These are phyloP conservation scores for Ochropleura leucogaster DNA, from an alignment of 2,888 invertebrate species.

Conservation along the genomic window DNA sequence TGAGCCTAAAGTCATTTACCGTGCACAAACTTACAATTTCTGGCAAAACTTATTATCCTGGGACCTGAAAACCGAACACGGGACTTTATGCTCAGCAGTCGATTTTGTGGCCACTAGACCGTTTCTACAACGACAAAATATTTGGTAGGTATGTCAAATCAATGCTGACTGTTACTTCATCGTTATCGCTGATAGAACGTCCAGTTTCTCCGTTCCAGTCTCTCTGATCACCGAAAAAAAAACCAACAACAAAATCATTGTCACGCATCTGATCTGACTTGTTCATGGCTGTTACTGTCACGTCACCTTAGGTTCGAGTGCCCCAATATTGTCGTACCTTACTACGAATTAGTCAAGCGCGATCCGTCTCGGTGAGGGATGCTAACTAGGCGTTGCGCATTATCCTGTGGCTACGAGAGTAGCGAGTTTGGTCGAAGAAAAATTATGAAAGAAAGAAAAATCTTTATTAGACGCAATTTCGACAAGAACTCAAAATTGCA, in stretches of 20 bases:
- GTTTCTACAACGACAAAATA: background rate
- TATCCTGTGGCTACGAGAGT: slow-evolving; percentile 69
- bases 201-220: background rate
- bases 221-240: background rate
- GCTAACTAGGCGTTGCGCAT: slow-evolving; percentile 83
- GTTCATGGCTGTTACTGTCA: slow-evolving; percentile 45
- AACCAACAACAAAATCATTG: slow-evolving; percentile 1
- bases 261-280: slow-evolving; percentile 17
- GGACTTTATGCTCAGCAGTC: background rate
- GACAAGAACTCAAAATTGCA: too few relatives aligned
- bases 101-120: background rate
- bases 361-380: slow-evolving; percentile 69
- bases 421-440: slow-evolving; percentile 24
- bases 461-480: too few relatives aligned
- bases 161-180: background rate
- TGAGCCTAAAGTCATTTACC: background rate
- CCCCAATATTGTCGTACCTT: slow-evolving; percentile 60
- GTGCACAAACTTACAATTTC: background rate
- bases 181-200: background rate
- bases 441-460: too few relatives aligned
- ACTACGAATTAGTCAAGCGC: slow-evolving; percentile 67
- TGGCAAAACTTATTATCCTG: background rate
- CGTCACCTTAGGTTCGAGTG: slow-evolving; percentile 69
- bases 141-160: background rate
- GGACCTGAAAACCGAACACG: background rate